Evolutionary conservation across 2,113 vertebrate genomes (phyloP), one percentile per base, ranked within the genome.

Genomic region (Aplodontia rufa): DNA sequence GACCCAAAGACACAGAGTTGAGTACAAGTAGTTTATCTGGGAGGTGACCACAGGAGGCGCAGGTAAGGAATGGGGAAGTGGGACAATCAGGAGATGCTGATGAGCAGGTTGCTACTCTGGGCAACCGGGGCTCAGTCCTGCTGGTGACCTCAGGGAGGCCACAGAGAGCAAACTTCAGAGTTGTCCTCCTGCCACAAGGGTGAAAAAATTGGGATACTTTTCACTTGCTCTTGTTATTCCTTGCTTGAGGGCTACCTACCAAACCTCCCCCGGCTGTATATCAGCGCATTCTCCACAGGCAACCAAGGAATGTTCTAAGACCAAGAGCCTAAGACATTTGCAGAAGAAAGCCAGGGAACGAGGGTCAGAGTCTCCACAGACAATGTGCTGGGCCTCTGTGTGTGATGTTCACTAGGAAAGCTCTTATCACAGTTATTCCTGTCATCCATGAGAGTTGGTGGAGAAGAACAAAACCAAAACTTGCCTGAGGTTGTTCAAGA

Each of bases 351-450:
- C 19, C 42, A 35, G 42, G 20, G 30, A 24, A 17, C 74, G 22
- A 75, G 20, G 64, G 8, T 83, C 53, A 6, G 30, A 13, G 32
- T 28, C 8, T 45, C 69, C 14, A 1, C 14, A 75, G 64, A 42
- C 82, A 47, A 35, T 5, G 10, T 51, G 45, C 91, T 1, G 58
- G 72, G 66, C 16, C 42, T 40, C 9, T 40, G 47, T 5, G 35
- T 8, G 1, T 11, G 24, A 14, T 7, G 53, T 4, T 0, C 0
- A 72, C 51, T 6, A 13, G 8, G 45, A 47, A 51, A 87, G 32
- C 49, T 6, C 20, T 51, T 72, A n/a, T 64, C 68, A 42, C 9
- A 72, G 82, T 92, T 47, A 53, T 17, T 60, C 47, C 83, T 80
- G 4, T 85, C 16, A 14, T 42, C 30, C 6, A 1, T 72, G n/a